Conservation (phyloP, 2,113 vertebrate genomes). For the Notiomystis cincta region DNA sequence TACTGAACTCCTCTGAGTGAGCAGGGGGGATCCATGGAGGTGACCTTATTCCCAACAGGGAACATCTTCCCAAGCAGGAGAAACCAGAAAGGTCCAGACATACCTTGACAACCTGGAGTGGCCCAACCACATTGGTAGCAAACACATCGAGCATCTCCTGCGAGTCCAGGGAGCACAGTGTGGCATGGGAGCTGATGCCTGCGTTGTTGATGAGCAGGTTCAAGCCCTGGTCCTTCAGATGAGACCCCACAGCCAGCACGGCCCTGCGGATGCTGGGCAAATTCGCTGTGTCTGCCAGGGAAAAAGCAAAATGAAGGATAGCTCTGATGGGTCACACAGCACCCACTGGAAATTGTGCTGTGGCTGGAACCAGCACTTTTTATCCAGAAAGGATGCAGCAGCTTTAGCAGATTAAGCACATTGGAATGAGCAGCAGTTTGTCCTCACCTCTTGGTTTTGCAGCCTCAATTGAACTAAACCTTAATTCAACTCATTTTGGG, state of each 20-base stretch:
- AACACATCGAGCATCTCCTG: conserved; percentile 24
- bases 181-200: not conserved
- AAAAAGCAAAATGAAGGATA: not conserved
- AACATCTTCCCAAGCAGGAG: not conserved
- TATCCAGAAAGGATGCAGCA: not conserved
- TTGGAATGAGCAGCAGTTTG: not conserved
- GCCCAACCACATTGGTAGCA: not conserved
- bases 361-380: not conserved
- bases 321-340: not conserved
- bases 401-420: not conserved
- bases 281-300: not conserved
- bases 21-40: not conserved
- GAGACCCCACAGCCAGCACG: not conserved
- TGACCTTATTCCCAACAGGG: not conserved
- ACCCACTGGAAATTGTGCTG: not conserved
- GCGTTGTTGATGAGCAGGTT: conserved; percentile 63
- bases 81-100: not conserved
- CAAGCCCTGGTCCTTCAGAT: conserved; percentile 37
- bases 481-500: not conserved
- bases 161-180: not conserved
- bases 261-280: not conserved
- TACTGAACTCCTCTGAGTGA: not conserved
- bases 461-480: not conserved
- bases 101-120: conserved; percentile 55
- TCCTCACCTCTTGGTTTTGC: not conserved